Base-by-base conservation (phyloP, 1,140 invertebrate genomes). In the Trichonephila clavipes region DNA sequence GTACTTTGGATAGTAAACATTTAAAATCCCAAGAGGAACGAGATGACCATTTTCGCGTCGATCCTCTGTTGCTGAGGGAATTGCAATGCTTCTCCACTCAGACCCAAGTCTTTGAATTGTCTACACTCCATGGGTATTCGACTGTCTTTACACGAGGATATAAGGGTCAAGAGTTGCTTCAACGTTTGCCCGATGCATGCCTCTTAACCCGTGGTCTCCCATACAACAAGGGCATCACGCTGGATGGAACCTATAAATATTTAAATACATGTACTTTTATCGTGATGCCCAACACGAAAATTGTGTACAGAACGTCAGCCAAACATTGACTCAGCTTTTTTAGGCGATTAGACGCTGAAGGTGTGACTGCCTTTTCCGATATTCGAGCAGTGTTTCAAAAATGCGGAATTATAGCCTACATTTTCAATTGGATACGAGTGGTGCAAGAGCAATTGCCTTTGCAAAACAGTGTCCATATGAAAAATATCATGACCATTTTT, bases 341-440 rank as follows among this genome's bases (percentile, higher is more conserved):
- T 3, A 12, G n/a, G 51, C 82, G 58, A 58, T 24, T 83, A 12
- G 58, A 83, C 7, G 16, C 24, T 8, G 18, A n/a, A 58, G 16
- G 19, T 21, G n/a, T 83, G 19, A 19, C 1, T 19, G 82, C 82
- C 16, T 83, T 83, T 83, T n/a, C n/a, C n/a, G n/a, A n/a, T n/a
- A n/a, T n/a, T n/a, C n/a, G n/a, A n/a, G n/a, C n/a, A n/a, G n/a
- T n/a, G n/a, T n/a, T n/a, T n/a, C n/a, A n/a, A n/a, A n/a, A n/a
- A n/a, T n/a, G n/a, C n/a, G n/a, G n/a, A 2, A n/a, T 83, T 19
- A 44, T 58, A 12, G 18, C 40, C n/a, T 58, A 83, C 44, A 58
- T 83, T 83, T 83, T 83, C 8, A 83, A 83, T 58, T 7, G n/a
- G 66, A 10, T n/a, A n/a, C n/a, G n/a, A n/a, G n/a, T n/a, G n/a